Base-by-base conservation (phyloP, 2,888 invertebrate species). In the Melinaea marsaeus region DNA sequence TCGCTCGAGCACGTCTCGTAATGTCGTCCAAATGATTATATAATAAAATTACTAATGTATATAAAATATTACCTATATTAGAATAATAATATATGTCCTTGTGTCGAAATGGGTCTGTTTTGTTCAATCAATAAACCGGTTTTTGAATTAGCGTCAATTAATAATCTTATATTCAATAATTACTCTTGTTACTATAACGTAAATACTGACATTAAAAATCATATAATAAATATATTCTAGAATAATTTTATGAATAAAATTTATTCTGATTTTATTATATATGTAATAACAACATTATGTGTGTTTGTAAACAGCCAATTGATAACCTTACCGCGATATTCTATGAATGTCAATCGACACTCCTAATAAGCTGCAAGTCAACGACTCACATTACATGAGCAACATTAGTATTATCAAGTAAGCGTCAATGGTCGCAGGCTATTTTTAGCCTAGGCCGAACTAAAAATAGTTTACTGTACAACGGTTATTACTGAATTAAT, bases 401-500 rank as follows among this genome's bases (percentile, higher is more conserved):
- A 80, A 86, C 84, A 84, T 85, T 85, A 83, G 79, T 83, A 87
- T 86, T 90, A 89, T 90, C 90, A 87, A 85, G 81, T 79, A 75
- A 83, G 79, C 89, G 88, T 87, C 90, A 88, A 81, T 81, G 80
- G 79, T 79, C 84, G 74, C 72, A 68, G 70, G 75, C 77, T 90
- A 90, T 90, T 88, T 90, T 90, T 90, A 90, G 90, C 82, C 86
- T 89, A 89, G 89, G 85, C 84, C 84, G 81, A 72, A 86, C 90
- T 90, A 90, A 88, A 90, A 88, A 90, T 90, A 90, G 90, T 73
- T 72, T 71, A 69, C 73, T 72, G 73, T 85, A 79, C 81, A 79
- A 79, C 83, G 77, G 88, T 90, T 90, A 90, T 90, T 87, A 90
- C 88, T 87, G 89, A 88, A 90, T 90, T 90, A 90, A 90, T 90